Evolutionary conservation across 2,888 invertebrate species (phyloP), one percentile per base, ranked within the genome.

Genomic region (Lutraria lutraria): DNA sequence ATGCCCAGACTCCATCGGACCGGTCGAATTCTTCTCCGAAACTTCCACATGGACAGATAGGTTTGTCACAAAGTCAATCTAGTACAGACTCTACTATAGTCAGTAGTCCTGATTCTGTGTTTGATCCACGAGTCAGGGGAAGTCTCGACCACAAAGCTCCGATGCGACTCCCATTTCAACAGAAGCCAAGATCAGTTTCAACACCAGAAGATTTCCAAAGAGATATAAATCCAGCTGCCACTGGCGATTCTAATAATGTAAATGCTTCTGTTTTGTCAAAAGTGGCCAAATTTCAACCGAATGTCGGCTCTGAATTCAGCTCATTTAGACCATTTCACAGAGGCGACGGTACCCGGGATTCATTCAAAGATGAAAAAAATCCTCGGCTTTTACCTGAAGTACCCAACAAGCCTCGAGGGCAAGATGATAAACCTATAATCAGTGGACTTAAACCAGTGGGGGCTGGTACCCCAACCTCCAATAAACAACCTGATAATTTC

Each of bases 341-440:
- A 8, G 92, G 92, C 21, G 94, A 94, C 19, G 83, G 82, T 43
- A 91, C 86, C 12, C 82, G 94, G n/a, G 93, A 93, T 34, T 94
- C 94, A 0, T 88, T 94, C 52, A 90, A 92, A 56, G 91, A 93
- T 80, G 92, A 92, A 21, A 91, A 89, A 89, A 83, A 81, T 25
- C 90, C 90, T 3, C 90, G 91, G 85, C 90, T 94, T 68, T 92
- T 93, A 25, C 93, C 93, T 19, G 92, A 92, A 81, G 80, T 91
- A 79, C 92, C 92, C n/a, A 93, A 91, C 81, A 93, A 93, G 90
- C 93, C 93, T 15, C 81, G 88, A 54, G 83, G 90, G 52, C 93
- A 92, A 87, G 94, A 94, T 53, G 94, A 94, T 76, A 95, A 94
- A 93, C 93, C 93, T 76, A 92, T 94, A 76, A 92, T 94, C 80